Base-by-base conservation (phyloP, 2,797 vertebrate species). In the Polyboroides typus region DNA sequence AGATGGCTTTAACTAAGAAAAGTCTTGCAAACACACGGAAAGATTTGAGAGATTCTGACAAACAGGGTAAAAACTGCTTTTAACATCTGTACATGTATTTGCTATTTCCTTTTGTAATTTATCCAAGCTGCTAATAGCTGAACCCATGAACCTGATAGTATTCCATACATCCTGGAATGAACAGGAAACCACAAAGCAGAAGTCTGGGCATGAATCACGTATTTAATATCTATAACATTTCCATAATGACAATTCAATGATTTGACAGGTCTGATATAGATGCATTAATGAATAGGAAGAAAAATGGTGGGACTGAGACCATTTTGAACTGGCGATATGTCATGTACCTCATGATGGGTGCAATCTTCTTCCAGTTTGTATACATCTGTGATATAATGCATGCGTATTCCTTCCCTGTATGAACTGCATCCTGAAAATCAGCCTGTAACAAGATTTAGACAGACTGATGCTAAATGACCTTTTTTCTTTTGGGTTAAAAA, bases 301-400 rank as follows among this genome's bases (percentile, higher is more conserved):
- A 48, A 13, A 81, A 22, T 5, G 34, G 8, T 27, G 15, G 11
- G 9, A 79, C 21, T 0, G 0, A 85, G 19, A 40, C 9, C 12
- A 36, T 76, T 80, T 23, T 67, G 44, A 93, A 67, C 15, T 44
- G n/a, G 9, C 0, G 11, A 19, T 5, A 21, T 13, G 14, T 34
- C 42, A 44, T 2, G 16, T 58, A 34, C 9, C 13, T 85, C 33
- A 36, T 34, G 40, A 40, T 38, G 27, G 31, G 12, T 63, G 26
- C 25, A 63, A 52, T 74, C n/a, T 25, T 79, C 31, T 83, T 81
- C 20, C 19, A 55, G 23, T 88, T 59, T 63, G 9, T 63, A 18
- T 26, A 31, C 31, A 18, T 27, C 9, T 71, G 10, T 76, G 73
- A 36, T 11, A 42, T 17, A 15, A 74, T 6, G n/a, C 10, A 36